These are phyloP conservation scores for Lycocerus yunnanus DNA, from an alignment of 2,888 invertebrate genomes.

Conservation along the genomic window DNA sequence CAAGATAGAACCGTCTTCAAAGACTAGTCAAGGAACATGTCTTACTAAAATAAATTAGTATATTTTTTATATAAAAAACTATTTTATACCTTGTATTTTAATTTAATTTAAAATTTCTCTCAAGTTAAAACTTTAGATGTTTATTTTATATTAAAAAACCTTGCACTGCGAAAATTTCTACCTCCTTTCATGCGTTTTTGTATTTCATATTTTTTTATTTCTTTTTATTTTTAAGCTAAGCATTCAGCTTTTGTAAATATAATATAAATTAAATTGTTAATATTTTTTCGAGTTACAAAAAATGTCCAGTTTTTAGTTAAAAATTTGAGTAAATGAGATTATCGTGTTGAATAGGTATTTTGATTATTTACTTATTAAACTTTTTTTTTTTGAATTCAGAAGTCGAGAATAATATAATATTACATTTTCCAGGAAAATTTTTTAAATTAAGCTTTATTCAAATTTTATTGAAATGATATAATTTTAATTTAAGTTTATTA, in stretches of 20 bases:
- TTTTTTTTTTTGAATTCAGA: too few species aligned
- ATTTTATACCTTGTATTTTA: neutral
- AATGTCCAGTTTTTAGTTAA: too few species aligned
- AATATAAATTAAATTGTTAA: too few species aligned
- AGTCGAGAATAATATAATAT: too few species aligned
- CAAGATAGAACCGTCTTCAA: slow-evolving; percentile 12
- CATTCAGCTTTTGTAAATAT: neutral
- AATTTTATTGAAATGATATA: too few species aligned
- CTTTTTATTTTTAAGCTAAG: neutral
- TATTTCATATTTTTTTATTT: neutral
- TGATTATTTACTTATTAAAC: too few species aligned
- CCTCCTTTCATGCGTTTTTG: neutral
- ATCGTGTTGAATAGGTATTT: neutral
- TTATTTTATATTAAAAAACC: neutral
- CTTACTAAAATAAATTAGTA: neutral
- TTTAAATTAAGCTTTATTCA: too few species aligned
- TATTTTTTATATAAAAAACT: neutral
- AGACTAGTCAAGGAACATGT: neutral
- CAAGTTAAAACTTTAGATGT: neutral
- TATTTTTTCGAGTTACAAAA: too few species aligned
- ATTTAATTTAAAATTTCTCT: neutral
- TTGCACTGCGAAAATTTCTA: neutral
- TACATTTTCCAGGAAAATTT: too few species aligned
- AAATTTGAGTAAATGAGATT: neutral
- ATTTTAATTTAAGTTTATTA: too few species aligned